Percentiles rank a stretch among this genome's conserved stretches.
These are phyloP conservation scores for Drosophila mojavensis DNA, from an alignment of 1,140 invertebrate genomes.

Conservation along the genomic window DNA sequence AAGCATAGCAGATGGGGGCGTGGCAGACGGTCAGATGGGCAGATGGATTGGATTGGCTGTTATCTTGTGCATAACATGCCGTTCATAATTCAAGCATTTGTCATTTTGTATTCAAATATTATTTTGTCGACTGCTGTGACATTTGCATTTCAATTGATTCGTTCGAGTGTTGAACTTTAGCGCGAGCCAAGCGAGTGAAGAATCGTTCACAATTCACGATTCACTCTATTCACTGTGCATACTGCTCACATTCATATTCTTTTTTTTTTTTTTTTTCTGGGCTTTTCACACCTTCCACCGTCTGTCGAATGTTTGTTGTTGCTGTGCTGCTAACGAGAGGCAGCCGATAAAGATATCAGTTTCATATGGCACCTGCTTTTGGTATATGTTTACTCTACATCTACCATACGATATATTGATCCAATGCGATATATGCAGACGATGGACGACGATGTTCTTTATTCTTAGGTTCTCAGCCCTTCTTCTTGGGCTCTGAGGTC, in stretches of 20 bases:
- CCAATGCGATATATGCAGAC: slow-evolving; percentile 11
- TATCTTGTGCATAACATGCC: slow-evolving; percentile 24
- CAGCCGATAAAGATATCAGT: slow-evolving; percentile 73
- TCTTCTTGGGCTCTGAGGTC: slow-evolving; percentile 21
- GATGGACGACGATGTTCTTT: not conserved
- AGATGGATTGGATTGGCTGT: not conserved
- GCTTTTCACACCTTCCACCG: slow-evolving; percentile 71
- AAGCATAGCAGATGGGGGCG: too few species aligned
- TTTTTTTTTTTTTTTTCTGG: slow-evolving; percentile 13
- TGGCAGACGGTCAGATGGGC: too few species aligned
- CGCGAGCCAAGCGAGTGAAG: slow-evolving; percentile 59
- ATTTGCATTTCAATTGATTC: slow-evolving; percentile 78
- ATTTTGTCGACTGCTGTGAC: slow-evolving; percentile 44
- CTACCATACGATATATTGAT: not conserved
- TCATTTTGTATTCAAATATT: slow-evolving; percentile 80
- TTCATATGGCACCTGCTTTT: slow-evolving; percentile 52
- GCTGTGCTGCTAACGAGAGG: slow-evolving; percentile 46
- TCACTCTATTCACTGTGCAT: slow-evolving; percentile 9
- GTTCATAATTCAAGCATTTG: slow-evolving; percentile 79
- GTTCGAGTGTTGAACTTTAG: slow-evolving; percentile 70
- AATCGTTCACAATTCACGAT: slow-evolving; percentile 43
- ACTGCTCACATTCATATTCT: not conserved
- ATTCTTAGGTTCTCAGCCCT: not conserved
- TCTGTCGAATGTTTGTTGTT: slow-evolving; percentile 37
- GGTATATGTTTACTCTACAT: not conserved